Evolutionary conservation across 1,140 invertebrate genomes (phyloP), one percentile per base, ranked within the genome.

Genomic region (Proales similis): DNA sequence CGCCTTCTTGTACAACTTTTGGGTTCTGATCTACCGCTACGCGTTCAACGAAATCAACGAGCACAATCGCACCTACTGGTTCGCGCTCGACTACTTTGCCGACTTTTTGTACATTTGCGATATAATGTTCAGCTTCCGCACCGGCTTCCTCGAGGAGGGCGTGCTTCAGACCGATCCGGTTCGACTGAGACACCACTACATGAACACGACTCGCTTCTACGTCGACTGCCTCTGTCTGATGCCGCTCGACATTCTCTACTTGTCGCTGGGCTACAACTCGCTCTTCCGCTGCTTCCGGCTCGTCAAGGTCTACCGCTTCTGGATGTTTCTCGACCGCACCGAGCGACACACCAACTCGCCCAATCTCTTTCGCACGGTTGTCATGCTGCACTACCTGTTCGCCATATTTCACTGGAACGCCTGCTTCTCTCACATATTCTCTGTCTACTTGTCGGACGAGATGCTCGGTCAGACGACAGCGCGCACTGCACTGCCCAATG

Each of bases 331-430:
- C 84, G 92, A 98, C 78, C 82, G 91, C 62, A 96, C 91, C 38
- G 93, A 98, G 75, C 81, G 93, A 65, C 92, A 98, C 74, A 96
- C 92, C 43, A 96, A 96, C 78, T 97, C 95, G 79, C 92, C 92
- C 63, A 97, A 97, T 79, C 81, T 95, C 4, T 91, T 96, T 80
- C 84, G 92, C 67, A 91, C 89, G 63, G 83, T 78, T 5, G 87
- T 88, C 70, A 81, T 95, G 68, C 87, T 93, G 73, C 90, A 96
- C 80, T 94, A 94, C 79, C 82, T 95, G 69, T 80, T 96, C 78
- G 90, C 93, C 76, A 91, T 95, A 77, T 96, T 96, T 80, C 93
- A 97, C 81, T 97, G 92, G 92, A 97, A 97, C 78, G 90, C 92
- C 67, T 96, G 92, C 80, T 81, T 96, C 71, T 93, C 90, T 79